Percentiles rank a stretch among this genome's conserved stretches.
These are phyloP conservation scores for Metacarcinus magister DNA, from an alignment of 2,888 invertebrate genomes.

Conservation along the genomic window DNA sequence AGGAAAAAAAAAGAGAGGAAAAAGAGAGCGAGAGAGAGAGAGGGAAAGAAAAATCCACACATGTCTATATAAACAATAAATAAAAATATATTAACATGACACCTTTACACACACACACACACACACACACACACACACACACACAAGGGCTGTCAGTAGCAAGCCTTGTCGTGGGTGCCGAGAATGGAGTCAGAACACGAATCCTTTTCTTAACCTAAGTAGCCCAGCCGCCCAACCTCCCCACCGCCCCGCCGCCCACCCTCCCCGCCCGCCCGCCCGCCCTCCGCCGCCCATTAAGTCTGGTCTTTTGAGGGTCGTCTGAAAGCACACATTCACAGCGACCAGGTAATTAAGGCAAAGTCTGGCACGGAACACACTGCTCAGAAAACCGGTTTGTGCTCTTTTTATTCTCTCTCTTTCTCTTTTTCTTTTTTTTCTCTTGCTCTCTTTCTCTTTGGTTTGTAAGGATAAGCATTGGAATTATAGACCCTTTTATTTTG, in stretches of 20 bases:
- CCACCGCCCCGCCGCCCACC: no score
- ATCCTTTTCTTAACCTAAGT: neutral
- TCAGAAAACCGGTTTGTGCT: conserved; percentile 4
- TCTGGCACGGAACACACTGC: neutral
- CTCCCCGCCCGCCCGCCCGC: no score
- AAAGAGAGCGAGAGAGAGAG: neutral
- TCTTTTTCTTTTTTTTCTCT: neutral
- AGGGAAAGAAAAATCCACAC: neutral
- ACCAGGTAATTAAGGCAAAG: conserved; percentile 44
- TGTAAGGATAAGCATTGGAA: no score
- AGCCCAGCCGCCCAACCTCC: neutral
- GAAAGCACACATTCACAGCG: conserved; percentile 63
- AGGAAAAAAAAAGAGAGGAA: no score
- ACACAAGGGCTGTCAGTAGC: neutral
- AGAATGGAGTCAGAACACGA: neutral
- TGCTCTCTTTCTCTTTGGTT: neutral
- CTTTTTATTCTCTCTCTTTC: neutral
- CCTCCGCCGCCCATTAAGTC: conserved; percentile 49
- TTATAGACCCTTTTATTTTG: no score
- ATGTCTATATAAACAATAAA: neutral
- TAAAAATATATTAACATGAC: neutral
- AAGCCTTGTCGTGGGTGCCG: neutral
- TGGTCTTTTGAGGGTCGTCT: conserved; percentile 52
- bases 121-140: conserved; percentile 49
- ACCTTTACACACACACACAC: neutral